Percentiles rank a stretch among this genome's conserved stretches.
Evolutionary conservation across 2,797 vertebrate genomes (phyloP).

Genomic region (Dendrocincla tyrannina): DNA sequence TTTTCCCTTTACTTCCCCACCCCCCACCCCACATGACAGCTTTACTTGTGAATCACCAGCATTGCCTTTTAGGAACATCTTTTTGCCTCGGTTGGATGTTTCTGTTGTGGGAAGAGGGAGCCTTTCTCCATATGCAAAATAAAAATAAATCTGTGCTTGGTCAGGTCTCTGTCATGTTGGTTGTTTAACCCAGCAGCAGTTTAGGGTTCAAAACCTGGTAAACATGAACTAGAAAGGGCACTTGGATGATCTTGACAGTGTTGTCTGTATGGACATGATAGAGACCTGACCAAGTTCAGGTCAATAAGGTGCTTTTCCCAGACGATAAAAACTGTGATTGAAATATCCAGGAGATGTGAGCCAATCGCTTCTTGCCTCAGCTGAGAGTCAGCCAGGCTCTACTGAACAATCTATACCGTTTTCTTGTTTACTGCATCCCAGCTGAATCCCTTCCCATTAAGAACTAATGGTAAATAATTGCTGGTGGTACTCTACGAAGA

Average conservation of each 20-base stretch:
- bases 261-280: not conserved
- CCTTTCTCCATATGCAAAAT: not conserved
- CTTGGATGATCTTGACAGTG: not conserved
- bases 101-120: not conserved
- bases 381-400: not conserved
- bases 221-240: not conserved
- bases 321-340: not conserved
- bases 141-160: not conserved
- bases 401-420: not conserved
- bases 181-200: not conserved
- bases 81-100: not conserved
- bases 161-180: not conserved
- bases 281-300: not conserved
- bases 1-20: not conserved
- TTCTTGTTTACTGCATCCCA: constrained; percentile 32
- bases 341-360: not conserved
- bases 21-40: accelerated
- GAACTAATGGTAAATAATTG: constrained; percentile 48
- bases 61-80: not conserved
- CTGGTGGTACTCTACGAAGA: not conserved
- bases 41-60: not conserved
- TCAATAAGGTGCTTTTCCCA: constrained; percentile 6
- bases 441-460: constrained; percentile 20
- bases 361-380: not conserved
- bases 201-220: not conserved